These are phyloP conservation scores for Ciconia maguari DNA, from an alignment of 2,113 vertebrate genomes.

Conservation along the genomic window DNA sequence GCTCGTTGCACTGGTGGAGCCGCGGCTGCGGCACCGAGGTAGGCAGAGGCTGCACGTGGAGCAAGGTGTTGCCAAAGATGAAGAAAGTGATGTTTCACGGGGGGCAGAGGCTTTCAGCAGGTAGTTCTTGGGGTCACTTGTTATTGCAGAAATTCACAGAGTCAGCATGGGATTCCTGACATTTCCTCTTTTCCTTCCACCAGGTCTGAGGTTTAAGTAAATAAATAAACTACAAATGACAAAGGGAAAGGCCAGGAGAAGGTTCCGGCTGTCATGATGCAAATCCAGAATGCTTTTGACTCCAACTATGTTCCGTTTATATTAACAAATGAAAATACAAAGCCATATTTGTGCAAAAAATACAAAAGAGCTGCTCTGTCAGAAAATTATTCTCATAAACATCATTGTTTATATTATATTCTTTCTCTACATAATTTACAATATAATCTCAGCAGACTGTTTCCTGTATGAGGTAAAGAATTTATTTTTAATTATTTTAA, in stretches of 20 bases:
- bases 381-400: not conserved
- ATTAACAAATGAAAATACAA: not conserved
- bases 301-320: not conserved
- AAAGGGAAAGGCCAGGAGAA: not conserved
- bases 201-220: not conserved
- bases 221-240: not conserved
- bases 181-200: not conserved
- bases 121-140: not conserved
- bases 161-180: not conserved
- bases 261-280: not conserved
- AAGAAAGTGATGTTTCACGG: not conserved
- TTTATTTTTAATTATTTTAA: not conserved
- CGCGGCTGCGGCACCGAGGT: rapidly evolving
- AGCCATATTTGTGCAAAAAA: not conserved
- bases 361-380: not conserved
- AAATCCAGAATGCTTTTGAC: not conserved
- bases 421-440: not conserved
- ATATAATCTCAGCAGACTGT: not conserved
- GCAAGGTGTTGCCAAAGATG: rapidly evolving
- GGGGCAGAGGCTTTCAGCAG: rapidly evolving
- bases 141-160: not conserved
- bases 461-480: not conserved
- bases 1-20: rapidly evolving
- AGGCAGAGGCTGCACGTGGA: rapidly evolving
- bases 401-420: not conserved